Conservation (phyloP, 2,113 vertebrate species). For the Myiagra hebetior region DNA sequence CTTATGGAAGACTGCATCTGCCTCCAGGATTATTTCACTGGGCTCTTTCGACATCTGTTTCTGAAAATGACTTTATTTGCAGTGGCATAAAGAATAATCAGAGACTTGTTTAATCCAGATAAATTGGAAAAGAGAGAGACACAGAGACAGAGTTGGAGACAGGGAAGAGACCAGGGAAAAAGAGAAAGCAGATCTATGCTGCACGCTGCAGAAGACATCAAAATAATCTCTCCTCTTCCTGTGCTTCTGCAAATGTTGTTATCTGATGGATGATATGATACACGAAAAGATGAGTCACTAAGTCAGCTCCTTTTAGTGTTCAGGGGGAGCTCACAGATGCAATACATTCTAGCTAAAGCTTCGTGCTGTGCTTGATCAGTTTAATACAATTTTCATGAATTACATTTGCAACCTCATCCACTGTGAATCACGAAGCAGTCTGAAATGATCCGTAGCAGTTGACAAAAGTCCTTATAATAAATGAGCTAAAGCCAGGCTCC, state of each 20-base stretch:
- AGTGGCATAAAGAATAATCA: constrained; percentile 68
- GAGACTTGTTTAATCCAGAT: constrained; percentile 66
- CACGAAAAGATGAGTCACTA: constrained; percentile 23
- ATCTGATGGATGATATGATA: background rate
- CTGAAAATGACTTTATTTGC: constrained; percentile 72
- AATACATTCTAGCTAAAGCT: background rate
- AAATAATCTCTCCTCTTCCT: constrained; percentile 6
- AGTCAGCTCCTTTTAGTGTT: background rate
- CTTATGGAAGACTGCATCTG: constrained; percentile 62
- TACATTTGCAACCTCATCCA: background rate
- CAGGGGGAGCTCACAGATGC: background rate
- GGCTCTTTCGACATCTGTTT: constrained; percentile 62
- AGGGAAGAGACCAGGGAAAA: background rate
- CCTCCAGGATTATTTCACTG: constrained; percentile 67
- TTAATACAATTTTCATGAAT: constrained; percentile 27
- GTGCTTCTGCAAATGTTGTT: constrained; percentile 13
- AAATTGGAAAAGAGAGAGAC: constrained; percentile 40
- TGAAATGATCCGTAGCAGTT: background rate
- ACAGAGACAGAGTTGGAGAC: background rate
- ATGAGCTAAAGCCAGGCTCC: background rate
- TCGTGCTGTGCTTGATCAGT: background rate
- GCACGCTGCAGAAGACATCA: background rate
- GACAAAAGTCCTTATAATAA: background rate
- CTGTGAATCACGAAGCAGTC: background rate
- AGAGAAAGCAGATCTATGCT: background rate